phyloP scores from a whole-genome alignment of 2,888 invertebrate species.

The Leucophenga montana region DNA sequence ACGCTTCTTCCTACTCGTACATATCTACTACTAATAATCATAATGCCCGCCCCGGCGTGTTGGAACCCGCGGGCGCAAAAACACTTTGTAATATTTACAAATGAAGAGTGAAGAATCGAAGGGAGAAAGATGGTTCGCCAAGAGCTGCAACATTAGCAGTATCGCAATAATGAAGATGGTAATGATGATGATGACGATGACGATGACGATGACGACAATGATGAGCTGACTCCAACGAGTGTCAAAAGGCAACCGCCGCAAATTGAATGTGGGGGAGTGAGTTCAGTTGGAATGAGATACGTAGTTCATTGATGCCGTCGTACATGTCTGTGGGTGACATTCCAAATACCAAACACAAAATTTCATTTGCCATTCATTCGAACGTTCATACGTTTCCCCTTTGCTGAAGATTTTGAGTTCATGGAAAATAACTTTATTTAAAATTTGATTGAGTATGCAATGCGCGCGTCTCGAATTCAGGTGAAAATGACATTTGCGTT shows the following conservation, averaged over 20 bases:
- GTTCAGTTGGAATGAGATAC: conserved; percentile 8
- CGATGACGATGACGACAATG: conserved; percentile 6
- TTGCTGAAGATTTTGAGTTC: neutral
- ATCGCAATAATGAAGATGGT: conserved; percentile 36
- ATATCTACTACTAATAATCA: conserved; percentile 51
- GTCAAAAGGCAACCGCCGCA: conserved; percentile 36
- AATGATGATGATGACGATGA: conserved; percentile 17
- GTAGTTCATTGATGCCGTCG: conserved; percentile 36
- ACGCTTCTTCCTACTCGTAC: conserved; percentile 1
- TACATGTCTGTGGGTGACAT: conserved; percentile 73
- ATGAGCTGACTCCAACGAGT: conserved; percentile 27
- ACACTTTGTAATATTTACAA: conserved; percentile 63
- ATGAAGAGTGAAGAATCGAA: conserved; percentile 29
- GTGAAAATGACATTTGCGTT: neutral
- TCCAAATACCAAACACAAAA: conserved; percentile 70
- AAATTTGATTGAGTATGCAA: conserved; percentile 53
- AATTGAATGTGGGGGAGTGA: conserved; percentile 28
- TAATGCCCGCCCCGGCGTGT: conserved; percentile 52
- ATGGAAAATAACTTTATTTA: conserved; percentile 60
- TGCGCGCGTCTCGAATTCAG: conserved; percentile 20
- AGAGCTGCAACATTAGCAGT: conserved; percentile 47
- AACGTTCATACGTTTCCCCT: neutral
- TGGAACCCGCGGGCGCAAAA: conserved; percentile 54
- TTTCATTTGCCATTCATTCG: conserved; percentile 66
- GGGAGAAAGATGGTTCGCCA: conserved; percentile 28